Evolutionary conservation across 2,888 invertebrate genomes (phyloP), one percentile per base, ranked within the genome.

Genomic region (Brachypalpus laphriformis): DNA sequence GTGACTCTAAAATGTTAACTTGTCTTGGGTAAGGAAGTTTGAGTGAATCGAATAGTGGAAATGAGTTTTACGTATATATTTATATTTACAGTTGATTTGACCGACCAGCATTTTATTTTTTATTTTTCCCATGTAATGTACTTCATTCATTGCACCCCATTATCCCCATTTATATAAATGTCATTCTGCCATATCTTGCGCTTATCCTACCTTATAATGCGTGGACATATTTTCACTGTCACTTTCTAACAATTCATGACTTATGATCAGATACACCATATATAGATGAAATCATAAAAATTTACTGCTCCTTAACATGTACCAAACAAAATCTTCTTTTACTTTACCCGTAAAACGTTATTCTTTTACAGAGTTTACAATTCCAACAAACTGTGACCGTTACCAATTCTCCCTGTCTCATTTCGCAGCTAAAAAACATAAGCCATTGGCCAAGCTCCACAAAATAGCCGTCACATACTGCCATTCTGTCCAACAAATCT

Each of bases 401-500:
- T 47, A 11, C 6, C 8, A 45, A 61, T 37, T 16, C 42, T 28
- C 25, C 22, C 40, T 22, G 11, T 18, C 20, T 20, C 37, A 18
- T 11, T 47, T 31, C 9, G n/a, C 18, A 2, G 16, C 20, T 63
- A 18, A 56, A 59, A 47, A 49, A 59, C 34, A 16, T 59, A 14
- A 7, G 25, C 31, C 49, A 65, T 65, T 71, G 57, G 16, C 16
- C 9, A 20, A 16, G 37, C 11, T 57, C 20, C 42, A 22, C 51
- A 8, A 37, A 74, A 63, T 63, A 54, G 8, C 54, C 14, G 59
- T 57, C 63, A 42, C 54, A 63, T 6, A 49, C 34, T 18, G 45
- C 2, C n/a, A n/a, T 49, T 14, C 65, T 37, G 28, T 42, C 18
- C 51, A 59, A 51, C 37, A 74, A 78, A 78, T 78, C 72, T 18